A percentile compares a stretch with the other conserved stretches of the same genome.
Conservation (phyloP, 2,797 vertebrate species). For the Pangasius sanitwongsei region DNA sequence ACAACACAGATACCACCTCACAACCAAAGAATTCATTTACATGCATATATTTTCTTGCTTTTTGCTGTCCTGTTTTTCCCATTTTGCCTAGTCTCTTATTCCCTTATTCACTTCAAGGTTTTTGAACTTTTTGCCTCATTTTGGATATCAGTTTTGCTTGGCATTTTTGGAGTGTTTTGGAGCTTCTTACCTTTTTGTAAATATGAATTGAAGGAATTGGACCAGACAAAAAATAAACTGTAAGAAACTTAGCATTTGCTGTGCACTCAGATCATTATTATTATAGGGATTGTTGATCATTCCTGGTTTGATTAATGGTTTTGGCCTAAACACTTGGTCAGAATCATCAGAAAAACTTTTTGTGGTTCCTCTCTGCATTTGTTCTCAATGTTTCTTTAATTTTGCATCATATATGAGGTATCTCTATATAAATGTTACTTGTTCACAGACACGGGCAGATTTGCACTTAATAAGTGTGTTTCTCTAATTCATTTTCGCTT, state of each 20-base stretch:
- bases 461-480: not conserved
- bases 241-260: not conserved
- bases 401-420: not conserved
- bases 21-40: not conserved
- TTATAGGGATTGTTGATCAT: not conserved
- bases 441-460: not conserved
- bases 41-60: not conserved
- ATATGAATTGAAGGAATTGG: not conserved
- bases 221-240: not conserved
- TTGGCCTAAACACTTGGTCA: not conserved
- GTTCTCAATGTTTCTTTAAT: constrained; percentile 4
- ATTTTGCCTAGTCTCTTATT: not conserved
- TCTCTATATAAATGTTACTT: too few relatives aligned
- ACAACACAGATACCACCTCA: not conserved
- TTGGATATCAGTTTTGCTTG: not conserved
- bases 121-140: not conserved
- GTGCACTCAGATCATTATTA: constrained; percentile 5
- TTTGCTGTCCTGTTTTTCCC: not conserved
- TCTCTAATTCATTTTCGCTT: not conserved
- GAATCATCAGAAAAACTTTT: not conserved
- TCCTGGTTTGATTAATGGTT: not conserved
- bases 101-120: not conserved
- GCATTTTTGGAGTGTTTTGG: not conserved
- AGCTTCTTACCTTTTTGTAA: not conserved
- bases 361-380: not conserved